These are phyloP conservation scores for Caenorhabditis drosophilae DNA, from an alignment of 2,888 invertebrate genomes.

Conservation along the genomic window DNA sequence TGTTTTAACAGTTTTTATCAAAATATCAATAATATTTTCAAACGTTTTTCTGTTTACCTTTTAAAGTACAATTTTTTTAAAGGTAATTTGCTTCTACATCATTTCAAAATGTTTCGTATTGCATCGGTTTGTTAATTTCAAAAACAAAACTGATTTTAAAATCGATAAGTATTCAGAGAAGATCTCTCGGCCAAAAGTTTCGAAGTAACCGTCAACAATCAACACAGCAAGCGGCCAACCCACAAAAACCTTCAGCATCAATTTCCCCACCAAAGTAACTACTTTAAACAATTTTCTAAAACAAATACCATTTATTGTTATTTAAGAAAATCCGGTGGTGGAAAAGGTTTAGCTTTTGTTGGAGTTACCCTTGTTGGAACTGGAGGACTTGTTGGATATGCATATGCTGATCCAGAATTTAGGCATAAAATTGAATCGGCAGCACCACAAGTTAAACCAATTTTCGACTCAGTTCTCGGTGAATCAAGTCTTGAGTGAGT, in stretches of 20 bases:
- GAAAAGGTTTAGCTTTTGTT: conserved; percentile 38
- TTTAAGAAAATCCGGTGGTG: conserved; percentile 46
- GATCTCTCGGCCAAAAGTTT: conserved; percentile 37
- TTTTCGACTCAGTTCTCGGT: conserved; percentile 54
- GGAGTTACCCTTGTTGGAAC: conserved; percentile 47
- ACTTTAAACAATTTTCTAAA: neutral
- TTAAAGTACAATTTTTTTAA: conserved; percentile 2
- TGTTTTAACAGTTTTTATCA: conserved; percentile 1
- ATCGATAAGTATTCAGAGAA: conserved; percentile 30
- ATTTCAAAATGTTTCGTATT: conserved; percentile 35
- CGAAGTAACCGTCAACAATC: conserved; percentile 44
- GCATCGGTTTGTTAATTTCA: conserved; percentile 26
- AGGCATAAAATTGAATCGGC: conserved; percentile 50
- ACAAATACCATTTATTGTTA: neutral
- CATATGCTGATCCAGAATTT: conserved; percentile 59
- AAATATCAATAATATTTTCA: neutral
- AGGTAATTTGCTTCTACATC: conserved; percentile 30
- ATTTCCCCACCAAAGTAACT: conserved; percentile 22
- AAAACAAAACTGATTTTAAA: too few relatives aligned
- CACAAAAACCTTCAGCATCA: neutral
- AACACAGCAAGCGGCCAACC: conserved; percentile 36
- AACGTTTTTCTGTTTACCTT: neutral
- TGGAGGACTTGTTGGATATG: conserved; percentile 59
- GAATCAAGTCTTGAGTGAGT: conserved; percentile 44
- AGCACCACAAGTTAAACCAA: conserved; percentile 50